phyloP scores from a whole-genome alignment of 1,140 invertebrate species.

The Pseudomyrmex flavicornis region DNA sequence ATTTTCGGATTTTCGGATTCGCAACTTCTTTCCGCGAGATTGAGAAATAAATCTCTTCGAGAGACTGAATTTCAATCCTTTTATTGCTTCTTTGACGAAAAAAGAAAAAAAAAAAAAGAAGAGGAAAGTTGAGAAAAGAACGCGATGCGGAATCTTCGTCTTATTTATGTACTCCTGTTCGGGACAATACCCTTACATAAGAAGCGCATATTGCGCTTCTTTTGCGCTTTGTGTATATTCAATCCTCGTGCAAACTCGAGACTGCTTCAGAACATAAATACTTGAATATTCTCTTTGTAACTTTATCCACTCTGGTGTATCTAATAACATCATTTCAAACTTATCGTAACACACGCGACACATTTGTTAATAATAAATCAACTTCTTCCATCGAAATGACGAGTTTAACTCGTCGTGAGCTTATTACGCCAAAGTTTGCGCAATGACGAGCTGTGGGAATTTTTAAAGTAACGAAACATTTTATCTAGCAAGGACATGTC shows the following conservation, averaged over 20 bases:
- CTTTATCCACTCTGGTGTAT: neutral
- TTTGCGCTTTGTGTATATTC: neutral
- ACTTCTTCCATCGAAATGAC: too few relatives aligned
- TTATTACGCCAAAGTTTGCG: too few relatives aligned
- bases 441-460: too few relatives aligned
- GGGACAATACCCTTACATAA: neutral
- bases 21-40: neutral
- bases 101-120: neutral
- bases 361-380: neutral
- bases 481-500: too few relatives aligned
- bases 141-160: neutral
- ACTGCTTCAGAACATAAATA: neutral
- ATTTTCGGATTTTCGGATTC: too few relatives aligned
- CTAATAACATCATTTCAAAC: neutral
- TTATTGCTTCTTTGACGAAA: neutral
- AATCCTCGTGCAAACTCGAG: neutral
- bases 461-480: too few relatives aligned
- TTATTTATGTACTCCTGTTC: conserved; percentile 35
- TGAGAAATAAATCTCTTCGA: neutral
- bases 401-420: too few relatives aligned
- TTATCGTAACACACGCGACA: neutral
- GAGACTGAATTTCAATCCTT: neutral
- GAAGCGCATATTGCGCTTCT: neutral
- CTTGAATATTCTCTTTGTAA: neutral
- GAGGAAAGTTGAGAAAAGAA: conserved; percentile 5